phyloP scores from a whole-genome alignment of 2,797 vertebrate genomes.

The Pantherophis alleghaniensis region DNA sequence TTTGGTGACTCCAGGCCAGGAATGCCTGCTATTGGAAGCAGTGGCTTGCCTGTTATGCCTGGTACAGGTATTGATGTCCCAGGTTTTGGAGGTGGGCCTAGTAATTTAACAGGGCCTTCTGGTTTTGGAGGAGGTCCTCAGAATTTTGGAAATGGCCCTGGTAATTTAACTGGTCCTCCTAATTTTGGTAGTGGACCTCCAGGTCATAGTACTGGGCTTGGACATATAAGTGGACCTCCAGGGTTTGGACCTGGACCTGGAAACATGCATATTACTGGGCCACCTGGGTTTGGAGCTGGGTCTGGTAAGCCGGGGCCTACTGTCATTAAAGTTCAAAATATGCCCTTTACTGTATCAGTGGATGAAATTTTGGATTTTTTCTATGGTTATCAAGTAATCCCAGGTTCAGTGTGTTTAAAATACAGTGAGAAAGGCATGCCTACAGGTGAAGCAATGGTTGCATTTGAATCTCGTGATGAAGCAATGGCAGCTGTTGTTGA shows the following conservation, averaged over 20 bases:
- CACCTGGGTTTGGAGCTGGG: constrained; percentile 79
- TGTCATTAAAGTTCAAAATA: constrained; percentile 97
- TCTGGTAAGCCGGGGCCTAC: constrained; percentile 88
- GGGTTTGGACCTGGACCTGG: constrained; percentile 83
- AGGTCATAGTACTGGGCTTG: constrained; percentile 76
- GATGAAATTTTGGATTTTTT: constrained; percentile 99
- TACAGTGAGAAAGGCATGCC: constrained; percentile 96
- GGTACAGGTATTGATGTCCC: constrained; percentile 86
- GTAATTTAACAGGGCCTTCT: constrained; percentile 77
- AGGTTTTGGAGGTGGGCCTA: constrained; percentile 83
- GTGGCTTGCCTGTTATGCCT: constrained; percentile 86
- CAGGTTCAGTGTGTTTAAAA: constrained; percentile 94
- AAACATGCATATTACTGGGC: constrained; percentile 80
- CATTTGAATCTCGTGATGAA: constrained; percentile 96
- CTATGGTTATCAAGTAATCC: constrained; percentile 96
- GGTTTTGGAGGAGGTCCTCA: constrained; percentile 82
- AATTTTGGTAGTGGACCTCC: constrained; percentile 75
- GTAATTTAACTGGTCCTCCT: constrained; percentile 71
- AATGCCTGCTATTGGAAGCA: constrained; percentile 81
- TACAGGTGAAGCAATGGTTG: constrained; percentile 98
- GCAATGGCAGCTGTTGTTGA: constrained; percentile 95
- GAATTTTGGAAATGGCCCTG: constrained; percentile 80
- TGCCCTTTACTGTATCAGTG: constrained; percentile 97
- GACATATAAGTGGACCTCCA: constrained; percentile 79
- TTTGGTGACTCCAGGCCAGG: constrained; percentile 84